Base-by-base conservation (phyloP, 2,113 vertebrate species). In the Synodontis membranacea region DNA sequence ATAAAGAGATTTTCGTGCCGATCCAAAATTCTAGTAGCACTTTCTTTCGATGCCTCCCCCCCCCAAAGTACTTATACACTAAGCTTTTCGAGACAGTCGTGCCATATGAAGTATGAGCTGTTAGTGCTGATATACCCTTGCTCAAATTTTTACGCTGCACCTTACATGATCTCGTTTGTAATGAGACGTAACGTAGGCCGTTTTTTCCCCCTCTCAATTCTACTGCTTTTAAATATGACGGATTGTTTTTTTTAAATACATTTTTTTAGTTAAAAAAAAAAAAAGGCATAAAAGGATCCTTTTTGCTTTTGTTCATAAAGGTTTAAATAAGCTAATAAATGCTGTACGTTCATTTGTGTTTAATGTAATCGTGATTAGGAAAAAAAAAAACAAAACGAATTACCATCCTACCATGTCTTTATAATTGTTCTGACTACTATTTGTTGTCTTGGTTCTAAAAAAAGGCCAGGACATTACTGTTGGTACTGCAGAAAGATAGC, bases 301-400 rank as follows among this genome's bases (percentile, higher is more conserved):
- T 31, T 74, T 58, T 44, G 5, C 56, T 79, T 68, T 60, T 83
- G 68, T 66, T 82, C 25, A n/a, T 86, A 84, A 72, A 52, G 52
- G 74, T 76, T 83, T 42, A 72, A 83, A 82, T 89, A 89, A 87
- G 86, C 70, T 89, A 87, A 79, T 80, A 89, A 83, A 80, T 80
- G 42, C 78, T 28, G 37, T 58, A 80, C 76, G 75, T 70, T 86
- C 70, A 56, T 56, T 79, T 86, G 39, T 60, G 50, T 58, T 74
- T 31, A 75, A 76, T 31, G 39, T 76, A 76, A 60, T 8, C n/a
- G 0, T 39, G 25, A 75, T 62, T 76, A 83, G 46, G 28, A 70
- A 46, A 37, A 66, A 62, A 44, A 31, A 58, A 25, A 6, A 44
- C 31, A 34, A 21, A 6, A 44, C 31, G 25, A 21, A 64, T 39